phyloP scores from a whole-genome alignment of 2,113 vertebrate species.

The Ptilorrhoa leucosticta region DNA sequence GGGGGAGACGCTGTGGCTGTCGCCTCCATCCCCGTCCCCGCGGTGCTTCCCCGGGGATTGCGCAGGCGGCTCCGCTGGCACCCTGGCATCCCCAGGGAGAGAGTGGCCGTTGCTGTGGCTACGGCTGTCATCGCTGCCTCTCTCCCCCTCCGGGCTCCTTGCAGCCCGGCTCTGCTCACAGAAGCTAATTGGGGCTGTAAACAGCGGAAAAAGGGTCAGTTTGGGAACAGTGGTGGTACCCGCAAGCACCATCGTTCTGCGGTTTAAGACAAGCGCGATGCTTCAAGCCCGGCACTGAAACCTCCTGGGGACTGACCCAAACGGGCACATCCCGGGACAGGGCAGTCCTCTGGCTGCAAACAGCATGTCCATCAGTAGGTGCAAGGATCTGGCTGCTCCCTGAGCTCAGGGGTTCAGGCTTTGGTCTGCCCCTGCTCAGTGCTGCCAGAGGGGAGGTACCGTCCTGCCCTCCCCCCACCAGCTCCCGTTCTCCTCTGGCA shows the following conservation, averaged over 20 bases:
- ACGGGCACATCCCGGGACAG: fast-evolving
- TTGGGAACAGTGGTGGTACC: fast-evolving
- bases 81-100: not conserved
- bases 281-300: not conserved
- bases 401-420: not conserved
- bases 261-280: fast-evolving
- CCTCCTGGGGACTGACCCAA: not conserved
- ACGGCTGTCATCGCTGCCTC: not conserved
- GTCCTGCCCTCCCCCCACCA: fast-evolving
- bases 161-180: not conserved
- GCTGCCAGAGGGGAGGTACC: not conserved
- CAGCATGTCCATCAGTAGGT: fast-evolving
- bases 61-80: fast-evolving
- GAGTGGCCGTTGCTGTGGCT: not conserved
- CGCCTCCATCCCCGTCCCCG: fast-evolving
- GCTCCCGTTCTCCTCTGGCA: not conserved
- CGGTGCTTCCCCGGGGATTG: fast-evolving
- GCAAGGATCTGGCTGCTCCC: not conserved
- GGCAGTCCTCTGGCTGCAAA: not conserved
- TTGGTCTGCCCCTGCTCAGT: fast-evolving
- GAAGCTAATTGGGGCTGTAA: not conserved
- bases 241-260: fast-evolving
- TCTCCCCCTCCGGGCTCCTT: not conserved
- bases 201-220: fast-evolving
- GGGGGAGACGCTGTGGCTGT: fast-evolving